Base-by-base conservation (phyloP, 2,113 vertebrate species). In the Guaruba guarouba region DNA sequence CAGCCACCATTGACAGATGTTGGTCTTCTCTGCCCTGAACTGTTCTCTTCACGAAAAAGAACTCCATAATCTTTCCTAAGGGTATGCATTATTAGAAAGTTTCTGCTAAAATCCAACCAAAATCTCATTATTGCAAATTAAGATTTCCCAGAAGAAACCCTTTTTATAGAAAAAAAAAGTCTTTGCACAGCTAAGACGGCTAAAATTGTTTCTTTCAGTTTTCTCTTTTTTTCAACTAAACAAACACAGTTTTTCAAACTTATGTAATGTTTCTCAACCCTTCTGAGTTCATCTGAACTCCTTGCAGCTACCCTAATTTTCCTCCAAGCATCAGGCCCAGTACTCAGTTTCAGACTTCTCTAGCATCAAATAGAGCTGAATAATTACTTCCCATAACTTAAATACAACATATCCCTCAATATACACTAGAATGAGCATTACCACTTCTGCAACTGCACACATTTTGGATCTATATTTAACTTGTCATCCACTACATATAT, bases 311-410 rank as follows among this genome's bases (percentile, higher is more conserved):
- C 33, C 13, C 11, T 82, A 25, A 89, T 73, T 85, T 87, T 54
- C 43, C 27, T 41, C 41, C 55, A 82, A 76, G 74, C 6, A 0
- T 70, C 41, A 90, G 3, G 9, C 55, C 35, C 62, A 77, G 7
- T 27, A 75, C 20, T 59, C 61, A 70, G 62, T 86, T 86, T 93
- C 68, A 55, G 78, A 83, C 16, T 78, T 74, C 67, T 71, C 55
- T 0, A 0, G 20, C 84, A 91, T 17, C 80, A 91, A 63, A 55
- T 0, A 77, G 37, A 92, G 66, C 37, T 39, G 79, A 93, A 52
- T 74, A 92, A 91, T 76, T 79, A 79, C 49, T 87, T 94, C 66
- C 77, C 16, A 41, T 86, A 93, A 86, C 48, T 89, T 68, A 61
- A 91, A 71, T 61, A 77, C 39, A 68, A 64, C 27, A 37, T 46